A percentile compares a stretch with the other conserved stretches of the same genome.
Evolutionary conservation across 2,888 invertebrate species (phyloP).

Genomic region (Megamerina dolium): DNA sequence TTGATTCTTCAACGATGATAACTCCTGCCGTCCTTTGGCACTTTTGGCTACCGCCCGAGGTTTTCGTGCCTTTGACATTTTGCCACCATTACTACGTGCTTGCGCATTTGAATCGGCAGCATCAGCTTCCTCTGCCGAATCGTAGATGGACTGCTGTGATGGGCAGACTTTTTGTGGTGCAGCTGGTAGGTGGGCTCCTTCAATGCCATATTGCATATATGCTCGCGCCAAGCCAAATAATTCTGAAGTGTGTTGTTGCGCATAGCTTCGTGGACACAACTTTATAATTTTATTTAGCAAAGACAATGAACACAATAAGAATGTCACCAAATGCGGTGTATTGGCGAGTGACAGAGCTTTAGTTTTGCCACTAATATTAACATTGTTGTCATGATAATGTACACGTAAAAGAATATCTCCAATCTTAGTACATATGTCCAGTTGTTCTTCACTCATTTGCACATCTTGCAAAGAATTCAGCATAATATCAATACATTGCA

Average conservation of each 20-base stretch:
- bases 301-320: constrained; percentile 23
- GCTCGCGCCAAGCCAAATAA: constrained; percentile 56
- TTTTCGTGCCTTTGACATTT: constrained; percentile 48
- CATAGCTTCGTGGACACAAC: constrained; percentile 35
- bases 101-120: constrained; percentile 20
- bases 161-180: constrained; percentile 54
- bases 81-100: constrained; percentile 55
- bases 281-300: constrained; percentile 34
- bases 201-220: constrained; percentile 53
- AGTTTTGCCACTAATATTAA: too few relatives aligned
- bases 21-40: too few relatives aligned
- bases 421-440: constrained; percentile 11
- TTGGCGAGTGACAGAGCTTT: too few relatives aligned
- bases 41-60: constrained; percentile 13
- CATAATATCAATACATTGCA: constrained; percentile 1
- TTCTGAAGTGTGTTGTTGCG: constrained; percentile 48
- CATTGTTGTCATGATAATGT: too few relatives aligned
- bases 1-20: neutral
- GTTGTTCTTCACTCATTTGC: constrained; percentile 3
- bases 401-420: too few relatives aligned
- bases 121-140: constrained; percentile 37
- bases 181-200: constrained; percentile 32
- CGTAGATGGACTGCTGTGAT: constrained; percentile 57
- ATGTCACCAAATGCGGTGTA: constrained; percentile 1
- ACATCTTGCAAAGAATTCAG: neutral